A percentile compares a stretch with the other conserved stretches of the same genome.
Conservation (phyloP, 2,888 invertebrate species). For the Pardosa pseudoannulata region DNA sequence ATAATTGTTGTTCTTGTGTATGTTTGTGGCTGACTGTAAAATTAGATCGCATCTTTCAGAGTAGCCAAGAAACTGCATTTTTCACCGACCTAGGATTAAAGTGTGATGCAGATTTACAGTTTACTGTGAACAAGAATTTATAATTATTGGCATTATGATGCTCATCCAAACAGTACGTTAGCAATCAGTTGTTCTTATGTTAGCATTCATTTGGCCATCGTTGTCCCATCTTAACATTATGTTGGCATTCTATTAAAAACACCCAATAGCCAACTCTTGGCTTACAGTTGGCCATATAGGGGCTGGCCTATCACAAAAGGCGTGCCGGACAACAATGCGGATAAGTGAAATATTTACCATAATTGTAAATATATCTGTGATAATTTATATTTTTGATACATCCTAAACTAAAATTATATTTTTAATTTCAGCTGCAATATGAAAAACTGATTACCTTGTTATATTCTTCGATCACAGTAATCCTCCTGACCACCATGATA, state of each 20-base stretch:
- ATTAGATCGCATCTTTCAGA: too few species aligned
- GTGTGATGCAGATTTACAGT: too few species aligned
- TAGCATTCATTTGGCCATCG: neutral
- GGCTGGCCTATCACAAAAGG: neutral
- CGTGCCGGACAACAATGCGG: neutral
- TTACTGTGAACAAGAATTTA: too few species aligned
- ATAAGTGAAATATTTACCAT: too few species aligned
- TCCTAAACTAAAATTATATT: neutral
- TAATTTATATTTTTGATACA: neutral
- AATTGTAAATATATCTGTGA: neutral
- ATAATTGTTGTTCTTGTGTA: too few species aligned
- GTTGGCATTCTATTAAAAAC: too few species aligned
- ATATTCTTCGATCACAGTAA: constrained; percentile 54
- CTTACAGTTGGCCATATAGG: neutral
- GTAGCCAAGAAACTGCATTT: too few species aligned
- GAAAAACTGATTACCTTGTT: constrained; percentile 53
- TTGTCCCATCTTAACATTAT: too few species aligned
- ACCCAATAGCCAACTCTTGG: neutral
- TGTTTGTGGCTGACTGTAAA: too few species aligned
- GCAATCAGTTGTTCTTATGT: neutral
- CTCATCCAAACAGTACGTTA: neutral
- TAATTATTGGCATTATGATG: too few species aligned
- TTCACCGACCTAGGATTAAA: too few species aligned
- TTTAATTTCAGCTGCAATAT: constrained; percentile 59
- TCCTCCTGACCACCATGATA: constrained; percentile 62